phyloP scores from a whole-genome alignment of 2,113 vertebrate species.

The Onychostoma macrolepis region DNA sequence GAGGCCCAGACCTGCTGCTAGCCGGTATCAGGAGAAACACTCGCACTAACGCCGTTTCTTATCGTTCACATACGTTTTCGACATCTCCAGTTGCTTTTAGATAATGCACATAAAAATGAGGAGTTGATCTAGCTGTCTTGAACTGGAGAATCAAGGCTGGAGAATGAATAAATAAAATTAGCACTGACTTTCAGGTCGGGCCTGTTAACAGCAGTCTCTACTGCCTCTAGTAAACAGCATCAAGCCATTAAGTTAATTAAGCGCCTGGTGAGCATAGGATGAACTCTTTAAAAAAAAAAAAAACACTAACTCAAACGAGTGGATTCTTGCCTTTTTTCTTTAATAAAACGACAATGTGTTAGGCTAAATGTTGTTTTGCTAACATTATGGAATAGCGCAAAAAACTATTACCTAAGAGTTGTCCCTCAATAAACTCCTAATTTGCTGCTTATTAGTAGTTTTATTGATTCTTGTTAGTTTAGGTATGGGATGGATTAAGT shows the following conservation, averaged over 20 bases:
- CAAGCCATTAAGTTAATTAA: conserved; percentile 5
- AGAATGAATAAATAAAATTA: background rate
- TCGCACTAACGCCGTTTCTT: background rate
- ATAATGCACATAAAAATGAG: background rate
- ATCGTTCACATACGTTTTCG: background rate
- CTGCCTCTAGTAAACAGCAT: conserved; percentile 8
- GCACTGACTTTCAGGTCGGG: background rate
- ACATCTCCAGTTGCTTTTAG: background rate
- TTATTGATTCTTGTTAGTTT: background rate
- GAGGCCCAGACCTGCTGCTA: conserved; percentile 1
- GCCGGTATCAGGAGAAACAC: conserved; percentile 12
- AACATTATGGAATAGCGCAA: too few species aligned
- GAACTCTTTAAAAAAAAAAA: background rate
- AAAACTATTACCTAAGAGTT: too few species aligned
- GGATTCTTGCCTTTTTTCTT: background rate
- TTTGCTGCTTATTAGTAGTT: background rate
- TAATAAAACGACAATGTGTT: background rate
- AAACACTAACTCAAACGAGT: background rate
- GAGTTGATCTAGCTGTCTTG: background rate
- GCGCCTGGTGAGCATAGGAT: background rate
- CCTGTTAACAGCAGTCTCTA: background rate
- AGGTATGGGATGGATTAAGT: background rate
- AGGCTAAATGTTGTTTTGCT: background rate
- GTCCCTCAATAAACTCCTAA: background rate
- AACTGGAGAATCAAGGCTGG: background rate